These are phyloP conservation scores for Ostrea edulis DNA, from an alignment of 1,140 invertebrate genomes.

Conservation along the genomic window DNA sequence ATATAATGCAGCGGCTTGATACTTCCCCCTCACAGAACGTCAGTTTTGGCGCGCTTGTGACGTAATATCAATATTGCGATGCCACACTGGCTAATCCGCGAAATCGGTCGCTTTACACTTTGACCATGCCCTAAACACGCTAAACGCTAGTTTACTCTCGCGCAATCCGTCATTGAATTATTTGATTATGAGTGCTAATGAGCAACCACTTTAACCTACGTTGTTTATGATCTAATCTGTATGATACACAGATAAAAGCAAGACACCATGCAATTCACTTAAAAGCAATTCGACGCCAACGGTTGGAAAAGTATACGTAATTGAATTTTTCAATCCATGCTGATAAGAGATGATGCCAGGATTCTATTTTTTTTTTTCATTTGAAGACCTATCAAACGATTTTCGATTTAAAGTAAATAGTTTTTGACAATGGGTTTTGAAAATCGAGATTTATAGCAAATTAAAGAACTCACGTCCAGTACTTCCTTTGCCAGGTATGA, in stretches of 20 bases:
- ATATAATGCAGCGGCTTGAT: conserved; percentile 15
- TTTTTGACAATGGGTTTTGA: background rate
- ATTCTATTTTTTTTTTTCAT: background rate
- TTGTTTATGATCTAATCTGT: conserved; percentile 31
- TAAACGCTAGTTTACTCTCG: conserved; percentile 15
- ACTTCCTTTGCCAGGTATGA: background rate
- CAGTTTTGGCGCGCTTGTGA: conserved; percentile 30
- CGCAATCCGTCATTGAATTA: conserved; percentile 26
- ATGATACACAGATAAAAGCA: conserved; percentile 23
- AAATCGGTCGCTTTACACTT: conserved; percentile 22
- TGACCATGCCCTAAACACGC: conserved; percentile 21
- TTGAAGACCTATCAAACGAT: background rate
- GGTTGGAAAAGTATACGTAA: conserved; percentile 32
- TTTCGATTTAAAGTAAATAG: background rate
- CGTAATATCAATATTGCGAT: conserved; percentile 43
- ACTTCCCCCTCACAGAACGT: conserved; percentile 21
- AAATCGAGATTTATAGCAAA: background rate
- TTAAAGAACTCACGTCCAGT: background rate
- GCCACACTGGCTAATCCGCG: conserved; percentile 31
- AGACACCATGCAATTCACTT: conserved; percentile 25
- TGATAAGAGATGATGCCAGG: conserved; percentile 32
- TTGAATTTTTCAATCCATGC: conserved; percentile 23
- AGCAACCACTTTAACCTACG: conserved; percentile 29
- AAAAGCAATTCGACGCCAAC: conserved; percentile 31
- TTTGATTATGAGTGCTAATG: conserved; percentile 13